Percentiles rank a stretch among this genome's conserved stretches.
Conservation (phyloP, 1,140 invertebrate genomes). For the Pseudobourletiella spinata region DNA sequence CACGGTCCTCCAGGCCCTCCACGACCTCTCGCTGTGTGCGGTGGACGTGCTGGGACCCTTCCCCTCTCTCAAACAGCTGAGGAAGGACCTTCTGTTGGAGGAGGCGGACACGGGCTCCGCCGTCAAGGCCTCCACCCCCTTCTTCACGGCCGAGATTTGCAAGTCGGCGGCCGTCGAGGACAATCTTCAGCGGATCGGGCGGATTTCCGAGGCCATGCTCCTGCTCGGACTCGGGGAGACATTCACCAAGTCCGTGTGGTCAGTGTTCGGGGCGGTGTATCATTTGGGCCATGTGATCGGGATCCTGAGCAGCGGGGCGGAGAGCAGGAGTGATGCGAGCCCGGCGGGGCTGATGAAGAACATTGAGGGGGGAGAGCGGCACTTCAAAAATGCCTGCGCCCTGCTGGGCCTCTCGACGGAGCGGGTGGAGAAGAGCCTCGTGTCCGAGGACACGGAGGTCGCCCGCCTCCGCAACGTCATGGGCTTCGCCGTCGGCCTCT, state of each 20-base stretch:
- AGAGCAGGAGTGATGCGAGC: neutral
- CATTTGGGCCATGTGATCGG: slow-evolving; percentile 71
- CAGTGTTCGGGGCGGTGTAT: slow-evolving; percentile 79
- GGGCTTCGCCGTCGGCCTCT: slow-evolving; percentile 28
- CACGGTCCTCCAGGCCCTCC: slow-evolving; percentile 27
- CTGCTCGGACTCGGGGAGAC: slow-evolving; percentile 60
- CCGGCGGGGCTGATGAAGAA: neutral
- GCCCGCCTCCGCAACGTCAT: slow-evolving; percentile 27
- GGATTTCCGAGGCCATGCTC: slow-evolving; percentile 56
- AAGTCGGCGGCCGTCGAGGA: slow-evolving; percentile 19
- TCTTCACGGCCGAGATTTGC: slow-evolving; percentile 23
- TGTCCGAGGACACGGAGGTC: slow-evolving; percentile 26
- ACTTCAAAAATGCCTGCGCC: slow-evolving; percentile 31
- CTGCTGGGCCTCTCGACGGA: slow-evolving; percentile 27
- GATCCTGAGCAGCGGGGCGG: slow-evolving; percentile 32
- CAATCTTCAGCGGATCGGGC: slow-evolving; percentile 16
- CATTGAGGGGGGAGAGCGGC: slow-evolving; percentile 22
- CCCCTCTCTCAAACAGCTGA: slow-evolving; percentile 25
- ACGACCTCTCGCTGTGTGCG: slow-evolving; percentile 30
- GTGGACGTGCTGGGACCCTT: slow-evolving; percentile 26
- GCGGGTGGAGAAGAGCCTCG: slow-evolving; percentile 25
- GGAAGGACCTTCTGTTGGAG: slow-evolving; percentile 24
- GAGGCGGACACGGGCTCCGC: slow-evolving; percentile 17
- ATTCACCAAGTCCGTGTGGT: slow-evolving; percentile 74
- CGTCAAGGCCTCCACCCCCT: slow-evolving; percentile 16